Evolutionary conservation across 2,888 invertebrate genomes (phyloP), one percentile per base, ranked within the genome.

Genomic region (Nemoura dubitans): DNA sequence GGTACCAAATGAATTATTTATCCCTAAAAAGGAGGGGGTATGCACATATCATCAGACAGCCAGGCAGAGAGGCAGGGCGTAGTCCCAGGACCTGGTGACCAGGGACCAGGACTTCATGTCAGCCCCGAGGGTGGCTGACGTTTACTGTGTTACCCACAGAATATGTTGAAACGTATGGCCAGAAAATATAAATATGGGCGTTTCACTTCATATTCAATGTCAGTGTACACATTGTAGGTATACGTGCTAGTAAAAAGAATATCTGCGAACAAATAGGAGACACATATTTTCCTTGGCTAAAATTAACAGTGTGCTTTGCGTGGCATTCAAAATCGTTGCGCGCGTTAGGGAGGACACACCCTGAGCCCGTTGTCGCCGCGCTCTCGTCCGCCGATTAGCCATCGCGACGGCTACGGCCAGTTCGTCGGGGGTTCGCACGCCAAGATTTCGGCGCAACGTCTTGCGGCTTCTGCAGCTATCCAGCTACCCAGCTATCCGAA

Each of bases 201-300:
- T 59, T 59, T 59, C 59, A 59, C 59, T 59, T 59, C 59, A 59
- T 59, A 59, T 59, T 59, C 59, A 21, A 59, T 59, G 59, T 59
- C 59, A 3, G 21, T 59, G 59, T 59, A 59, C 59, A 59, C 59
- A 21, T 10, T 7, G 59, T 59, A 59, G 6, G 2, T 10, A 36
- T 59, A 21, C 59, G 21, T 21, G 59, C 14, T 59, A 59, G 16
- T 10, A 59, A 3, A 59, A 59, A 59, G 59, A 59, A 59, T 59
- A 59, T 59, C 5, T 36, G 59, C 59, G 59, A 59, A 14, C 59
- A 59, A 59, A 59, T 59, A 59, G 10, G 59, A 59, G 14, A 21
- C 21, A 59, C 59, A 59, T 21, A 21, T 59, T 59, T 59, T 59
- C 59, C 21, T 21, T 21, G 59, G 59, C 59, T 59, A 59, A 59